These are phyloP conservation scores for Brachirus orientalis DNA, from an alignment of 2,113 vertebrate species.

Conservation along the genomic window DNA sequence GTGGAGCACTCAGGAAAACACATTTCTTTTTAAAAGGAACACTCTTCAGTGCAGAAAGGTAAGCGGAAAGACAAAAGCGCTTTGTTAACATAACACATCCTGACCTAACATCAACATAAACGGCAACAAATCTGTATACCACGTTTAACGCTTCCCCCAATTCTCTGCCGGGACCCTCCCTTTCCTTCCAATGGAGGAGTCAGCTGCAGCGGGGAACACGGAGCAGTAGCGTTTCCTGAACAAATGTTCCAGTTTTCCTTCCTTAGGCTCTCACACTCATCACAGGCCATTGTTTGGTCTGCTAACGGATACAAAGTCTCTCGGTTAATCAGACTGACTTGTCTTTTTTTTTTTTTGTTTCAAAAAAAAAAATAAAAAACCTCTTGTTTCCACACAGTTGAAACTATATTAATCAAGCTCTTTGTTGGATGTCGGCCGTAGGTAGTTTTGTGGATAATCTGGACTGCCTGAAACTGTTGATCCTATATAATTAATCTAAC, in stretches of 20 bases:
- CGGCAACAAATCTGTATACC: conserved; percentile 18
- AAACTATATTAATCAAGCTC: conserved; percentile 51
- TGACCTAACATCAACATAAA: conserved; percentile 47
- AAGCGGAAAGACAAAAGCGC: conserved; percentile 11
- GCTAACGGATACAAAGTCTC: conserved; percentile 58
- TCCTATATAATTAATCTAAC: too few species aligned
- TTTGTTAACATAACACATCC: conserved; percentile 20
- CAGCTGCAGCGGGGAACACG: conserved; percentile 28
- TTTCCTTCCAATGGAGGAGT: conserved; percentile 73
- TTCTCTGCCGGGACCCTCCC: conserved; percentile 70
- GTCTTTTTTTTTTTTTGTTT: conserved; percentile 47
- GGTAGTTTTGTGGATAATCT: conserved; percentile 37
- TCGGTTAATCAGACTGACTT: conserved; percentile 63
- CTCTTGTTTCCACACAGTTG: conserved; percentile 43
- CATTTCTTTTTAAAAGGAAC: neutral
- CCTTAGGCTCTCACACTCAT: conserved; percentile 56
- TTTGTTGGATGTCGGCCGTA: conserved; percentile 20
- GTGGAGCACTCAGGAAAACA: conserved; percentile 47
- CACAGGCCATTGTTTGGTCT: conserved; percentile 61
- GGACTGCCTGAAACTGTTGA: conserved; percentile 4
- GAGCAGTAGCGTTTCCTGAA: conserved; percentile 63
- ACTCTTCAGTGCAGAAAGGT: neutral
- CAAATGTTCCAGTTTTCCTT: conserved; percentile 74
- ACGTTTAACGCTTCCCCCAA: conserved; percentile 68
- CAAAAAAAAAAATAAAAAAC: conserved; percentile 46